phyloP scores from a whole-genome alignment of 2,113 vertebrate genomes.

The Speoplatyrhinus poulsoni region DNA sequence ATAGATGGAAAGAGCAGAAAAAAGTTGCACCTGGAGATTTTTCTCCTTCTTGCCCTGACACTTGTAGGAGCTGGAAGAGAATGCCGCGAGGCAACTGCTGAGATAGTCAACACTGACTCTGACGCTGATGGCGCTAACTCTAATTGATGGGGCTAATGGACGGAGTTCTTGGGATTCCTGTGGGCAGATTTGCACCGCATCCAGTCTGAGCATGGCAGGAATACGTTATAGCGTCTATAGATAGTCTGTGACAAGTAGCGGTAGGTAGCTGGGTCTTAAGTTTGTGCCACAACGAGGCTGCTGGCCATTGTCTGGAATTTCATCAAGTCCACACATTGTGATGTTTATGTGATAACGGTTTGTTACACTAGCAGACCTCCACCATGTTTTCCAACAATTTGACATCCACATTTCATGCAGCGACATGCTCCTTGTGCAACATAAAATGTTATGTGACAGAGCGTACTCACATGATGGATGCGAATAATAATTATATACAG shows the following conservation, averaged over 20 bases:
- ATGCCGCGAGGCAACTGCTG: conserved; percentile 30
- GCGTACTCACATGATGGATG: no score
- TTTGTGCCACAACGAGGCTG: conserved; percentile 3
- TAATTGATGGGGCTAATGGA: conserved; percentile 69
- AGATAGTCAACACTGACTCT: conserved; percentile 53
- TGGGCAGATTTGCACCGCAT: conserved; percentile 22
- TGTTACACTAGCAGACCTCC: no score
- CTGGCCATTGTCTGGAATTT: no score
- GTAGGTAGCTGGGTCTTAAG: conserved; percentile 52
- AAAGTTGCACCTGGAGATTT: conserved; percentile 46
- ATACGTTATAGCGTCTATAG: conserved; percentile 53
- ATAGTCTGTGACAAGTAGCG: conserved; percentile 59
- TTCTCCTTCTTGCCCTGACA: conserved; percentile 29
- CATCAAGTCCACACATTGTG: no score
- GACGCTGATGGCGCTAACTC: conserved; percentile 59
- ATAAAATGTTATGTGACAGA: no score
- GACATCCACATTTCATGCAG: no score
- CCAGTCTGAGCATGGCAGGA: conserved; percentile 44
- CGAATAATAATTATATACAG: no score
- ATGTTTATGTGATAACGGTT: no score
- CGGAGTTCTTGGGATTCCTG: conserved; percentile 44
- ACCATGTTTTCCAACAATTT: no score
- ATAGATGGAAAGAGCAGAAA: conserved; percentile 39
- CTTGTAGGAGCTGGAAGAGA: conserved; percentile 48
- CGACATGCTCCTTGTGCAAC: no score